A percentile compares a stretch with the other conserved stretches of the same genome.
These are phyloP conservation scores for Drosophila ercepeae DNA, from an alignment of 1,140 invertebrate genomes.

Conservation along the genomic window DNA sequence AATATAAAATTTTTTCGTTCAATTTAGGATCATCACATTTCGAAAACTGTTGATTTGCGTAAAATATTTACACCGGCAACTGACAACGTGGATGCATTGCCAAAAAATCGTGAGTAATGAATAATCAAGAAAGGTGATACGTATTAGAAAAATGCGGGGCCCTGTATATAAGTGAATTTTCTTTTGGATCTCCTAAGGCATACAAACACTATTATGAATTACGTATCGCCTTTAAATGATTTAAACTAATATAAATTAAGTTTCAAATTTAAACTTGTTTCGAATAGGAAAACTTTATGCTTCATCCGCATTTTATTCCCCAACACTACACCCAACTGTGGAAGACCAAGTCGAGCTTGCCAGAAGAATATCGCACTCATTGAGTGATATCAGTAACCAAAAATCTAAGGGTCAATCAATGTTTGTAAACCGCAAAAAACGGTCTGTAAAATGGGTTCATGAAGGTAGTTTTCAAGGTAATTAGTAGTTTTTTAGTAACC, in stretches of 20 bases:
- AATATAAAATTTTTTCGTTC: no score
- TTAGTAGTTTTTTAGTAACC: conserved; percentile 15
- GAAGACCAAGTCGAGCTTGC: conserved; percentile 97
- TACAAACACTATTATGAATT: conserved; percentile 28
- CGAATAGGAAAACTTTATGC: conserved; percentile 94
- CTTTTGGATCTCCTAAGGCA: no score
- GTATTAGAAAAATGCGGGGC: no score
- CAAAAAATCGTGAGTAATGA: conserved; percentile 87
- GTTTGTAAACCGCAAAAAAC: conserved; percentile 97
- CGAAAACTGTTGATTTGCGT: conserved; percentile 89
- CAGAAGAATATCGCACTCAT: conserved; percentile 94
- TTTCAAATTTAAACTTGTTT: conserved; percentile 60
- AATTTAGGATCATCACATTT: conserved; percentile 84
- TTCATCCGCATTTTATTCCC: conserved; percentile 96
- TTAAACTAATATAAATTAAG: background rate
- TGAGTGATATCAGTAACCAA: conserved; percentile 95
- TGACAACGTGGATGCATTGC: conserved; percentile 89
- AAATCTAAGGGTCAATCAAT: conserved; percentile 96
- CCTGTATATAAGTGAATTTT: no score
- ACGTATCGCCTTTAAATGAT: conserved; percentile 68
- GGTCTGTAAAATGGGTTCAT: conserved; percentile 97
- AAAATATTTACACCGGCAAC: conserved; percentile 93
- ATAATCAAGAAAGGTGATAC: conserved; percentile 67
- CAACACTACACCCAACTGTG: conserved; percentile 94
- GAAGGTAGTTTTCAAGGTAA: conserved; percentile 87